Evolutionary conservation across 2,888 invertebrate genomes (phyloP).

Genomic region (Palloptera scutellata): DNA sequence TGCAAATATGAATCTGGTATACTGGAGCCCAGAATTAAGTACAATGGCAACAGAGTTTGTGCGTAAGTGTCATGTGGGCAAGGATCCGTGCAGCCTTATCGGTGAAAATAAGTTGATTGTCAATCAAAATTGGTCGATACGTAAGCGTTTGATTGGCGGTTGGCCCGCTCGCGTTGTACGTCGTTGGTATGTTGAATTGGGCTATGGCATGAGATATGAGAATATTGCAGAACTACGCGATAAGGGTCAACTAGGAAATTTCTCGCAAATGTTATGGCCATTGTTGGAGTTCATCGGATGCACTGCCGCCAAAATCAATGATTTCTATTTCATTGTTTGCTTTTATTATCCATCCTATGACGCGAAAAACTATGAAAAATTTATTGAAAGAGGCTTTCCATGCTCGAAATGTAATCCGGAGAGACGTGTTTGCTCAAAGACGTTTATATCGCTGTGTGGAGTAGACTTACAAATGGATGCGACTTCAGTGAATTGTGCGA

Average conservation of each 20-base stretch:
- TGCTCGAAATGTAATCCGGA: conserved; percentile 12
- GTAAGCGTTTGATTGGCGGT: conserved; percentile 29
- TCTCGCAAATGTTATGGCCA: conserved; percentile 46
- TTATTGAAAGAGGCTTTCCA: neutral
- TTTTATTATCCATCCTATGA: conserved; percentile 38
- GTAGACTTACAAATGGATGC: neutral
- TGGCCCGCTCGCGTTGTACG: conserved; percentile 42
- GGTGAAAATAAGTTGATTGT: conserved; percentile 38
- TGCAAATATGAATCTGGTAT: conserved; percentile 46
- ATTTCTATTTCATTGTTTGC: conserved; percentile 37
- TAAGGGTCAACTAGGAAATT: conserved; percentile 17
- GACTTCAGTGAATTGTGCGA: too few species aligned
- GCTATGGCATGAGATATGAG: conserved; percentile 24
- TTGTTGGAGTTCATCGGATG: conserved; percentile 46
- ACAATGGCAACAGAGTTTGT: conserved; percentile 38
- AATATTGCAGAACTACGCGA: conserved; percentile 26
- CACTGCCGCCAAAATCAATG: conserved; percentile 41
- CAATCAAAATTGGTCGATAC: conserved; percentile 37
- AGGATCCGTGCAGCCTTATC: conserved; percentile 40
- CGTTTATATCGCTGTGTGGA: neutral
- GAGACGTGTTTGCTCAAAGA: conserved; percentile 14
- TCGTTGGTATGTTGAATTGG: conserved; percentile 42
- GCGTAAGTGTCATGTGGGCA: conserved; percentile 26
- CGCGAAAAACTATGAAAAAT: neutral
- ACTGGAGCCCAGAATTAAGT: conserved; percentile 43